Percentiles rank a stretch among this genome's conserved stretches.
phyloP scores from a whole-genome alignment of 1,140 invertebrate genomes.

The Elysia chlorotica region DNA sequence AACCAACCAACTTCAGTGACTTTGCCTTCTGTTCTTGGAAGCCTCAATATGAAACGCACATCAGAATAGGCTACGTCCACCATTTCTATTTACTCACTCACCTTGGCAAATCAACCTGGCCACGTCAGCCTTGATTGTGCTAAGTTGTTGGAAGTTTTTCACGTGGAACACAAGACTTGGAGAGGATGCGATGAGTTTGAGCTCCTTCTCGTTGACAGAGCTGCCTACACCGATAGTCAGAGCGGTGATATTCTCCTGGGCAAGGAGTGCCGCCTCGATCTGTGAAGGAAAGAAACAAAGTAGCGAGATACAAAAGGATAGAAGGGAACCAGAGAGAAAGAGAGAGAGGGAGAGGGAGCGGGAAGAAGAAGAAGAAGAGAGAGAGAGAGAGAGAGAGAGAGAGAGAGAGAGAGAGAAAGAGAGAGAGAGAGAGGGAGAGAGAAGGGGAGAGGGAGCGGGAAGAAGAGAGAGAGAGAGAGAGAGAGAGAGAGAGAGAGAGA shows the following conservation, averaged over 20 bases:
- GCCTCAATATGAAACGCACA: too few relatives aligned
- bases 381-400: not conserved
- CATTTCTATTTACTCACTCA: too few relatives aligned
- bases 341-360: not conserved
- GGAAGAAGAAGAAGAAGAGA: not conserved
- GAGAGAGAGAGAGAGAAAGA: not conserved
- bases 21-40: too few relatives aligned
- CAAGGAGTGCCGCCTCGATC: too few relatives aligned
- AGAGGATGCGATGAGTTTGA: too few relatives aligned
- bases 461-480: not conserved
- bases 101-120: too few relatives aligned
- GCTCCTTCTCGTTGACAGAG: not conserved
- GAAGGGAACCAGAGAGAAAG: not conserved
- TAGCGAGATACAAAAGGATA: not conserved
- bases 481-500: not conserved
- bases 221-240: not conserved
- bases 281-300: too few relatives aligned
- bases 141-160: too few relatives aligned
- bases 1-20: too few relatives aligned
- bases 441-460: not conserved
- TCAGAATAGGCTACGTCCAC: too few relatives aligned
- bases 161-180: too few relatives aligned
- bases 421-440: not conserved
- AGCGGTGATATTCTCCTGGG: not conserved
- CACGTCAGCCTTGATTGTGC: too few relatives aligned